Base-by-base conservation (phyloP, 1,140 invertebrate species). In the Anthonomus grandis region DNA sequence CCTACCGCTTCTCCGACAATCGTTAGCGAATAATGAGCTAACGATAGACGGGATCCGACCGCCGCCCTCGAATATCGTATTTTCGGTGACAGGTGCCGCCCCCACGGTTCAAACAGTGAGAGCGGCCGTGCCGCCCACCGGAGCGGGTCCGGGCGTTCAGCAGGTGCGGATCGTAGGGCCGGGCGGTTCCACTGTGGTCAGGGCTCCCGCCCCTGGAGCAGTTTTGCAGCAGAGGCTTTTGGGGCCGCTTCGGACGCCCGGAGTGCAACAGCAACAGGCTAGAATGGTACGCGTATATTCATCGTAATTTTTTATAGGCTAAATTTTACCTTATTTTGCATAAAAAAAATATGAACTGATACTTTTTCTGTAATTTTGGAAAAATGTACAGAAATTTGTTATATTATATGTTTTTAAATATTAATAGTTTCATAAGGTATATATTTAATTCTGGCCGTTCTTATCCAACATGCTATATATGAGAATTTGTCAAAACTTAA, bases 41-140 rank as follows among this genome's bases (percentile, higher is more conserved):
- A 84, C 87, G n/a, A 97, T 98, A 65, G 94, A 97, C 61, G 95
- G 95, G 1, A 95, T 98, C 62, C 84, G 87, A 70, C 89, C 95
- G 8, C 95, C 94, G 50, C 86, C 87, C 13, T 70, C 82, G 15
- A 83, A 81, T 70, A 78, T 84, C 34, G 79, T 83, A 8, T 82
- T 76, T 62, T 77, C 79, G 18, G 73, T 79, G 67, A 74, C 74
- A 10, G 76, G 75, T 13, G 66, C 73, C 12, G 70, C 75, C 13
- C 67, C 78, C 17, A 70, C 69, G 13, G 71, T 75, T n/a, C 70
- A 72, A 58, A 74, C 74, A 23, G 76, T 79, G 68, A 62, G 57
- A 42, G 62, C 54, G 10, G 51, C 47, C 13, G 58, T 42, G 12
- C 49, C 65, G 8, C 47, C 59, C 22, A 37, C 50, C 6, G 27